Conservation (phyloP, 2,888 invertebrate species). For the Phrixothrix hirtus region DNA sequence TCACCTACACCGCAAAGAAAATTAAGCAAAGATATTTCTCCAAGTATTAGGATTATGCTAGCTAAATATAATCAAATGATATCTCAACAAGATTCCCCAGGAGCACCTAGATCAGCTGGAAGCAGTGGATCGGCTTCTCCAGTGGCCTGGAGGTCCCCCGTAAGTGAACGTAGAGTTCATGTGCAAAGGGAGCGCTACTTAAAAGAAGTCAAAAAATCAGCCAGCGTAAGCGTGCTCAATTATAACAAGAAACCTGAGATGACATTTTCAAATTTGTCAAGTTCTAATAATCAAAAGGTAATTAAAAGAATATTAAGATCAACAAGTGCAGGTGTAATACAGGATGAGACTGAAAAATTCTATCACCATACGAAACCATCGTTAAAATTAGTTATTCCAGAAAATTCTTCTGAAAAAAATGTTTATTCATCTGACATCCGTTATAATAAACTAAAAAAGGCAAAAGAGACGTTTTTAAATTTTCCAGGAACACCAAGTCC, state of each 20-base stretch:
- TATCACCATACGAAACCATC: constrained; percentile 42
- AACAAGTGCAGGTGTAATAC: constrained; percentile 25
- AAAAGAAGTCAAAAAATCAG: constrained; percentile 66
- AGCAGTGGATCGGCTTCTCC: constrained; percentile 70
- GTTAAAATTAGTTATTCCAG: constrained; percentile 42
- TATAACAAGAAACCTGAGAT: constrained; percentile 48
- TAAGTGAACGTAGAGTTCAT: constrained; percentile 62
- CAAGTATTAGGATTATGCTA: constrained; percentile 72
- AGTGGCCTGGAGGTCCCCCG: constrained; percentile 65
- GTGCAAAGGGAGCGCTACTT: constrained; percentile 59
- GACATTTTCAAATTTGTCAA: constrained; percentile 36
- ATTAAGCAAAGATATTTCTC: constrained; percentile 66
- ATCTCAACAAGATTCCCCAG: constrained; percentile 59
- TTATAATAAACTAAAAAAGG: constrained; percentile 67
- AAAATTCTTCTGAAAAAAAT: constrained; percentile 2
- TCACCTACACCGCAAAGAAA: constrained; percentile 63
- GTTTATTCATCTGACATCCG: constrained; percentile 50
- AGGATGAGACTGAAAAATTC: constrained; percentile 8
- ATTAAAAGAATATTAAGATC: constrained; percentile 34
- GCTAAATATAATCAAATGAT: constrained; percentile 70
- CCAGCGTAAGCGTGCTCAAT: constrained; percentile 58
- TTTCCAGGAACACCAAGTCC: constrained; percentile 28
- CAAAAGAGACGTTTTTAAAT: constrained; percentile 72
- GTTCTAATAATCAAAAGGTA: constrained; percentile 24
- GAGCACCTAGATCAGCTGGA: constrained; percentile 47